Base-by-base conservation (phyloP, 2,888 invertebrate genomes). In the Nemurella pictetii region DNA sequence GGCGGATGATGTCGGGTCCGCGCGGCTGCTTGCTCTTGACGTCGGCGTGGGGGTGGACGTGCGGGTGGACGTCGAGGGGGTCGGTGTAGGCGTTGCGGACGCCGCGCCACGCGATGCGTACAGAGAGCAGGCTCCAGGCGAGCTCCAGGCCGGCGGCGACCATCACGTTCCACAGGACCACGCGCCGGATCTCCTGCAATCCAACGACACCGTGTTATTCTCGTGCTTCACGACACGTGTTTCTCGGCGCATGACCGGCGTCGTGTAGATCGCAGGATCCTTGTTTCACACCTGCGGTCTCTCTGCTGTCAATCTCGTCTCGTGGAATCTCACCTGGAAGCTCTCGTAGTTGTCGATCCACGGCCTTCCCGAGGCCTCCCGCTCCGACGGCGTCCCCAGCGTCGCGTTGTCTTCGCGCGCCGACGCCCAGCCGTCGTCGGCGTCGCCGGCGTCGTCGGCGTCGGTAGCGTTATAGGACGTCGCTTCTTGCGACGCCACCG, bases 51-150 rank as follows among this genome's bases (percentile, higher is more conserved):
- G 15, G n/a, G 78, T n/a, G 78, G 20, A 20, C 9, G 78, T 20
- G 15, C 1, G 27, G 78, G 78, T 20, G 2, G 78, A 26, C 27
- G 78, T 28, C 27, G 26, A n/a, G n/a, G n/a, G n/a, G 92, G n/a
- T 93, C 93, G 85, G 92, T 93, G 87, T 94, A 93, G 74, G 90
- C 91, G 86, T 92, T 93, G 73, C 27, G 82, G 84, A 85, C 83
- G 29, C 94, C 94, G 86, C 91, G 92, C 87, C 92, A 93, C 0
- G 93, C 92, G 29, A 94, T 92, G 88, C 92, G 93, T 0, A 92
- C 89, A 80, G 93, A 93, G 26, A 94, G 88, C 32, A 93, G 88
- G 0, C 94, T 94, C 94, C 94, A 94, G 0, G 93, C 89, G 0
- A 93, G 87, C 87, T 94, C 94, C 26, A 94, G 86, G 82, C 92